These are phyloP conservation scores for Eupleurogrammus muticus DNA, from an alignment of 2,797 vertebrate genomes.

Conservation along the genomic window DNA sequence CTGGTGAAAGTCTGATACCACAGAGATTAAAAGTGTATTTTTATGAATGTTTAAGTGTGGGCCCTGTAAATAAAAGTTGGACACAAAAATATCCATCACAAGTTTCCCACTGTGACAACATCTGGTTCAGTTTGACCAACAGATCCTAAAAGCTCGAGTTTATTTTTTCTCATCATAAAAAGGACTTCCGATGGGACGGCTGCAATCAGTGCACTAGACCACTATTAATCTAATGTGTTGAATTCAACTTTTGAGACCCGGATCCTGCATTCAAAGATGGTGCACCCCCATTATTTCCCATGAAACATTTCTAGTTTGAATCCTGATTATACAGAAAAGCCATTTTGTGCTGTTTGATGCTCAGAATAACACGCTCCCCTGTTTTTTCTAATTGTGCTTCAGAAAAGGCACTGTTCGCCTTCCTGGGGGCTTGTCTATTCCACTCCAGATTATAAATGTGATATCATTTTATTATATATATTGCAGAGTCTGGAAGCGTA, in stretches of 20 bases:
- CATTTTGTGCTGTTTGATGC: no score
- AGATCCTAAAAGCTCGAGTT: not conserved
- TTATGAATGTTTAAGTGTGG: not conserved
- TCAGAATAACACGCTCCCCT: no score
- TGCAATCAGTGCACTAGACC: not conserved
- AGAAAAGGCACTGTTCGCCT: no score
- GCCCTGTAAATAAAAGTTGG: no score
- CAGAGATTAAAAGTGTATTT: not conserved
- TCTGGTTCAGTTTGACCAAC: not conserved
- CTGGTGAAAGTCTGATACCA: not conserved
- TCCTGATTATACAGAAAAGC: no score
- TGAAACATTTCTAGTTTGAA: no score
- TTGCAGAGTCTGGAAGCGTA: constrained; percentile 32
- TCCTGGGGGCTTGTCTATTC: constrained; percentile 35
- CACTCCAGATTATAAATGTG: constrained; percentile 35
- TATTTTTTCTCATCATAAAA: not conserved
- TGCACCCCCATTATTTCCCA: no score
- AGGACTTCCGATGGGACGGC: not conserved
- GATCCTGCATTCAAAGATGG: no score
- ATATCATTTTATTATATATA: constrained; percentile 36
- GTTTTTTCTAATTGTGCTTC: no score
- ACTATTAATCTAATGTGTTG: not conserved
- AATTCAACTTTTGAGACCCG: no score
- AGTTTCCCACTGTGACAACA: not conserved
- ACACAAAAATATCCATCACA: not conserved